Evolutionary conservation across 2,113 vertebrate genomes (phyloP).

Genomic region (Kryptolebias marmoratus): DNA sequence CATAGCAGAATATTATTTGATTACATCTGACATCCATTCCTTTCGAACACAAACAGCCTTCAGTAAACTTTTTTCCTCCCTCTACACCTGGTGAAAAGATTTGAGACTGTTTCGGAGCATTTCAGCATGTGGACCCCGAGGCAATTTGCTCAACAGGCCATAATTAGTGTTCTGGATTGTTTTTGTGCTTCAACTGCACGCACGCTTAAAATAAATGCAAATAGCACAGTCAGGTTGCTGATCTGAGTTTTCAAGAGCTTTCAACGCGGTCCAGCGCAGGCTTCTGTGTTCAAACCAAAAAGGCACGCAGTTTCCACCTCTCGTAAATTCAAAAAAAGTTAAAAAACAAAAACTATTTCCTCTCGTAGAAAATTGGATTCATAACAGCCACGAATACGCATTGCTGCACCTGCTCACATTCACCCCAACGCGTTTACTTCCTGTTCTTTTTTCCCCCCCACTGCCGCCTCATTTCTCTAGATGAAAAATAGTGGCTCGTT

Average conservation of each 20-base stretch:
- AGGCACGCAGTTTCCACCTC: conserved; percentile 44
- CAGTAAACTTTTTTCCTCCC: conserved; percentile 45
- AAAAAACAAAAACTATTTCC: too few relatives aligned
- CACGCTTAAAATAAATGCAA: conserved; percentile 35
- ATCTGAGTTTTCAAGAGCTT: conserved; percentile 59
- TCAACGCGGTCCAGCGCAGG: conserved; percentile 49
- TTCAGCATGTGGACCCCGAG: neutral
- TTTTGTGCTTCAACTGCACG: conserved; percentile 42
- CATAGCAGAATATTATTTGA: conserved; percentile 46
- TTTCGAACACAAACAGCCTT: conserved; percentile 30
- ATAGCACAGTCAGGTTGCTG: conserved; percentile 46
- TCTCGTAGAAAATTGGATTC: conserved; percentile 24
- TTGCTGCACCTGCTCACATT: conserved; percentile 21
- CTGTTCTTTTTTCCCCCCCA: conserved; percentile 19
- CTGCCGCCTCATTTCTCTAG: conserved; percentile 2
- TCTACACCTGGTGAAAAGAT: conserved; percentile 51
- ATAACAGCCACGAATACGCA: conserved; percentile 24
- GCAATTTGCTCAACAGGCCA: conserved; percentile 56
- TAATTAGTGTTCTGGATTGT: conserved; percentile 50
- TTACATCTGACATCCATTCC: conserved; percentile 46
- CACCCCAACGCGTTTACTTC: conserved; percentile 10
- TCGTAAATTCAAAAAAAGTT: neutral
- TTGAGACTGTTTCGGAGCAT: conserved; percentile 37
- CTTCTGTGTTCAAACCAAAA: conserved; percentile 37
- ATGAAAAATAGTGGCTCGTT: conserved; percentile 13